phyloP scores from a whole-genome alignment of 2,797 vertebrate species.

The Rhinichthys osculus region DNA sequence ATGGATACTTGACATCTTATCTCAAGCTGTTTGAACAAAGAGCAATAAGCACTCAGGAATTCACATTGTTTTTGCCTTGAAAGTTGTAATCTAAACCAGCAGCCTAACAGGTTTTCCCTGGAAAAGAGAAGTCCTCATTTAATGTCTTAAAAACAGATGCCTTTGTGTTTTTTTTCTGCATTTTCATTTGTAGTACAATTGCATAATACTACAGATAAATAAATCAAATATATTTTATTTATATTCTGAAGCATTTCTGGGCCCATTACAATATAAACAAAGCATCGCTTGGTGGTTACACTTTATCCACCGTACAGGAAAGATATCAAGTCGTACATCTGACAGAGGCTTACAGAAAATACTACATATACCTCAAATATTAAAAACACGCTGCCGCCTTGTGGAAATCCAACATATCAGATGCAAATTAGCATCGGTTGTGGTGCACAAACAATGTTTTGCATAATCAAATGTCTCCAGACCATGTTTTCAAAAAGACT shows the following conservation, averaged over 20 bases:
- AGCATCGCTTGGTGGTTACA: constrained; percentile 11
- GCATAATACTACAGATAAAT: constrained; percentile 49
- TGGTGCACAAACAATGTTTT: constrained; percentile 44
- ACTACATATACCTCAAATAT: neutral
- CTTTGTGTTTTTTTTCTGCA: constrained; percentile 17
- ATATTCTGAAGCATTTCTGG: constrained; percentile 71
- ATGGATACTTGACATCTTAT: constrained; percentile 13
- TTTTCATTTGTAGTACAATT: constrained; percentile 10
- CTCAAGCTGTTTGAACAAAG: constrained; percentile 1
- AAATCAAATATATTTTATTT: constrained; percentile 75
- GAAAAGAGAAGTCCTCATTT: neutral
- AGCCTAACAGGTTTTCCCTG: constrained; percentile 25
- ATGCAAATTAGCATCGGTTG: constrained; percentile 57
- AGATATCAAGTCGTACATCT: neutral
- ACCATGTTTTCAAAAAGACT: neutral
- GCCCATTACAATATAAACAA: neutral
- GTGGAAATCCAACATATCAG: neutral
- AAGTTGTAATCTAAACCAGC: neutral
- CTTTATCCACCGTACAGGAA: neutral
- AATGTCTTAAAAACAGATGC: constrained; percentile 23
- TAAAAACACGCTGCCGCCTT: neutral
- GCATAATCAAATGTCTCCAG: constrained; percentile 21
- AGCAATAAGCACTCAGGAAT: constrained; percentile 28
- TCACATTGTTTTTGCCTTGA: neutral
- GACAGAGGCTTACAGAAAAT: neutral